Conservation (phyloP, 2,797 vertebrate genomes). For the Chloroceryle inda region DNA sequence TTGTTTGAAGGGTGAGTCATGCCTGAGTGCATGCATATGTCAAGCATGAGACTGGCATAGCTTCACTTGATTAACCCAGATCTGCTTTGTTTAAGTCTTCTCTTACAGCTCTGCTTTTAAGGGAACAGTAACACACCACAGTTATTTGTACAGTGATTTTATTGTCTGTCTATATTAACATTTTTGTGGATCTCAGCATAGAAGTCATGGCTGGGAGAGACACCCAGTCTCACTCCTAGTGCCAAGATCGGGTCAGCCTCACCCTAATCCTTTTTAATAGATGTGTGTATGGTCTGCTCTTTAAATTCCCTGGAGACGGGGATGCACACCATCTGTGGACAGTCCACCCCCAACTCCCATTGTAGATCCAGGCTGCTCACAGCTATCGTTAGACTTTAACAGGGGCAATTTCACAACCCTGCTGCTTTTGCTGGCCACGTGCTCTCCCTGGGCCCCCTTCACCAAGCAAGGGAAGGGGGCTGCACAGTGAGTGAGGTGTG, state of each 20-base stretch:
- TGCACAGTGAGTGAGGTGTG: not conserved
- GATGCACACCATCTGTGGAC: not conserved
- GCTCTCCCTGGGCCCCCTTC: not conserved
- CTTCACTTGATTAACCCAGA: slow-evolving; percentile 48
- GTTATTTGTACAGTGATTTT: not conserved
- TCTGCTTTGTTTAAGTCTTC: slow-evolving; percentile 34
- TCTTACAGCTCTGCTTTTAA: slow-evolving; percentile 42
- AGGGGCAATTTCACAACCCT: not conserved
- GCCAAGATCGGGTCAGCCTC: not conserved
- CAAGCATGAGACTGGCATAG: not conserved
- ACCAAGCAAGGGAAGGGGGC: fast-evolving
- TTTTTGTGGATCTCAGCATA: not conserved
- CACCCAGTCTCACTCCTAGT: not conserved
- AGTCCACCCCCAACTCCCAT: not conserved
- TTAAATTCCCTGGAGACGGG: not conserved
- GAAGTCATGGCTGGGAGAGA: not conserved
- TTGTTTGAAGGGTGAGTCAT: slow-evolving; percentile 16
- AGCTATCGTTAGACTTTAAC: fast-evolving
- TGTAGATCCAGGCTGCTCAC: not conserved
- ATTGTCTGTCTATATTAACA: not conserved
- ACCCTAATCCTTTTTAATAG: not conserved
- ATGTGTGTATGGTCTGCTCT: not conserved
- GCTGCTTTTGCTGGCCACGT: not conserved
- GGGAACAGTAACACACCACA: not conserved
- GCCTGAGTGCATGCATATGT: slow-evolving; percentile 13